Evolutionary conservation across 2,888 invertebrate genomes (phyloP), one percentile per base, ranked within the genome.

Genomic region (Cataglyphis altisquamis): DNA sequence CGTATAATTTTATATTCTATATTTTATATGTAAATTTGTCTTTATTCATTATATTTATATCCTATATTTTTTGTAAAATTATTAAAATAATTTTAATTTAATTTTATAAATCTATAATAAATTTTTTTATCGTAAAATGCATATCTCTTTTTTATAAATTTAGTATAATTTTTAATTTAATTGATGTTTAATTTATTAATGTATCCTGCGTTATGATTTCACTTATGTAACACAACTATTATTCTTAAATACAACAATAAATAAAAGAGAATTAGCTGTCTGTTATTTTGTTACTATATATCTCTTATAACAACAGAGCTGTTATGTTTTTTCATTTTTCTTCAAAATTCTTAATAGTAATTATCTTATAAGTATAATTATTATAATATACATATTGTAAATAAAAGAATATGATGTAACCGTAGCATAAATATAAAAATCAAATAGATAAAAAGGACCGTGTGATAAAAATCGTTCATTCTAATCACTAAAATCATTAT

Each of bases 381-480:
- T 68, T 48, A 32, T 45, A 41, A 41, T 25, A 25, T 62, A 32
- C 8, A 57, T 55, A 57, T 57, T 15, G 9, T 15, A 25, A 29
- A 18, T 25, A 60, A 60, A 36, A 25, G 6, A 3, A 32, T 70
- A 2, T n/a, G 18, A 36, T 15, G 36, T 21, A 72, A 55, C 1
- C 60, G 8, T 10, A 8, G 25, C 9, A 0, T 25, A 29, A 32
- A 70, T 12, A 48, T 48, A 48, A 32, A 32, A n/a, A 48, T 5
- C 9, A 45, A 15, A 1, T 36, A 21, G 41, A 68, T 12, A 48
- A 48, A 48, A 32, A 32, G 18, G 9, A 29, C 3, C 8, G 29
- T n/a, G 12, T 57, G 29, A 73, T 74, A 74, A 32, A 39, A 63
- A 63, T 74, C 60, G 18, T 25, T 29, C 36, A 55, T 39, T 25